Conservation (phyloP, 2,113 vertebrate species). For the Colius striatus region DNA sequence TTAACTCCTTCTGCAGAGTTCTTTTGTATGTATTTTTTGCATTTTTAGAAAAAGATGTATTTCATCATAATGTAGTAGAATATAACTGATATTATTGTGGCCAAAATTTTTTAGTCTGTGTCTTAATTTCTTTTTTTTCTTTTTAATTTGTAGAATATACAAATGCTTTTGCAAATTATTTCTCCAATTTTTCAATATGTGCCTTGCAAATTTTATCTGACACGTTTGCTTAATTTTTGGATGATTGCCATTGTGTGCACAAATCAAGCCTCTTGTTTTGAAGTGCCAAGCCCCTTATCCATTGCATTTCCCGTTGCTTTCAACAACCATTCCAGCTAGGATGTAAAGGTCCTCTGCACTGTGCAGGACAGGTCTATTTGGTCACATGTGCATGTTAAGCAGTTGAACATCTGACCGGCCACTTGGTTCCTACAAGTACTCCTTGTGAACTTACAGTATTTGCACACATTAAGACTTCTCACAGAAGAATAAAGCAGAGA, state of each 20-base stretch:
- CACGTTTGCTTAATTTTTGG: slow-evolving; percentile 32
- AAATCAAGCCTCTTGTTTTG: neutral
- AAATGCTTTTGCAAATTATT: neutral
- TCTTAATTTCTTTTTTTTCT: neutral
- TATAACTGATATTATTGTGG: neutral
- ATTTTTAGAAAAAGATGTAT: neutral
- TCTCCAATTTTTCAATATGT: neutral
- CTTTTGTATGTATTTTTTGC: neutral
- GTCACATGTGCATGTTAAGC: neutral
- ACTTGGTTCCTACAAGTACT: neutral
- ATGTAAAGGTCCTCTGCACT: neutral
- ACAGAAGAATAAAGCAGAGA: neutral
- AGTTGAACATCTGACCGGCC: neutral
- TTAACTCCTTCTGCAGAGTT: slow-evolving; percentile 14
- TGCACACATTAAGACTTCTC: neutral
- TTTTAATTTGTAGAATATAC: neutral
- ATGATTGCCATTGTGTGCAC: neutral
- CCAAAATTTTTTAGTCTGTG: neutral
- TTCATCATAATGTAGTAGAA: neutral
- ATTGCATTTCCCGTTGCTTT: slow-evolving; percentile 32
- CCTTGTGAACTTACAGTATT: neutral
- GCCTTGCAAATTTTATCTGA: slow-evolving; percentile 19
- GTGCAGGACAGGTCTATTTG: neutral
- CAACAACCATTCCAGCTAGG: neutral
- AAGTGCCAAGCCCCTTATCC: slow-evolving; percentile 19